Evolutionary conservation across 2,113 vertebrate genomes (phyloP).

Genomic region (Asarcornis scutulata): DNA sequence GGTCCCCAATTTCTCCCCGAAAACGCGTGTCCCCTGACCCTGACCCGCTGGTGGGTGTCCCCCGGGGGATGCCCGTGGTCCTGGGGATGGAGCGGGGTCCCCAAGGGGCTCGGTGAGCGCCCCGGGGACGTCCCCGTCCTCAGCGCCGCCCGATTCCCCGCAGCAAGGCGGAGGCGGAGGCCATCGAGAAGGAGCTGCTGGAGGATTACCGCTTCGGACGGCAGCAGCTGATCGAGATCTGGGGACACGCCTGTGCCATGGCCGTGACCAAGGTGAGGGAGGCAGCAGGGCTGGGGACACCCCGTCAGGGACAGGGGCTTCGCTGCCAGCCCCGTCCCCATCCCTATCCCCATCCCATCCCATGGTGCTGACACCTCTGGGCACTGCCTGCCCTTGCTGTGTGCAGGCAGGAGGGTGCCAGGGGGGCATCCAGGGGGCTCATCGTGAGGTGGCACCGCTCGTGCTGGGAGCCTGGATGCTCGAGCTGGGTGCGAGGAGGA

Average conservation of each 20-base stretch:
- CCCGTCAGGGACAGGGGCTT: rapidly evolving
- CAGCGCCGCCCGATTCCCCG: not conserved
- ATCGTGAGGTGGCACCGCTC: not conserved
- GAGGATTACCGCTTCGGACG: constrained; percentile 91
- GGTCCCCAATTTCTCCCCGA: not conserved
- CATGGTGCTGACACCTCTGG: not conserved
- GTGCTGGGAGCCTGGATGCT: not conserved
- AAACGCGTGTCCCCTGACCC: rapidly evolving
- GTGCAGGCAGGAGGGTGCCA: no score
- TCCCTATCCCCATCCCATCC: no score
- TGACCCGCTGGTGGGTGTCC: rapidly evolving
- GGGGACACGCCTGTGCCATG: constrained; percentile 90
- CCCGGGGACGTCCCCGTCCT: rapidly evolving
- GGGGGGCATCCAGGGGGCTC: no score
- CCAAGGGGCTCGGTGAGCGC: rapidly evolving
- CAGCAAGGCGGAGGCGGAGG: constrained; percentile 86
- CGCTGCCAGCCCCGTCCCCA: not conserved
- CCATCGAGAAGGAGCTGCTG: constrained; percentile 88
- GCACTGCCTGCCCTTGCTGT: not conserved
- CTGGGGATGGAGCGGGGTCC: rapidly evolving
- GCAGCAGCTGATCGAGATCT: constrained; percentile 93
- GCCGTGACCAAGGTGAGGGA: constrained; percentile 89
- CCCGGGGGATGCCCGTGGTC: not conserved
- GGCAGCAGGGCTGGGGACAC: not conserved
- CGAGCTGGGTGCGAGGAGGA: not conserved